Evolutionary conservation across 37 sponge, comb jelly and placozoan genomes (phyloP).

Genomic region (Mnemiopsis leidyi): DNA sequence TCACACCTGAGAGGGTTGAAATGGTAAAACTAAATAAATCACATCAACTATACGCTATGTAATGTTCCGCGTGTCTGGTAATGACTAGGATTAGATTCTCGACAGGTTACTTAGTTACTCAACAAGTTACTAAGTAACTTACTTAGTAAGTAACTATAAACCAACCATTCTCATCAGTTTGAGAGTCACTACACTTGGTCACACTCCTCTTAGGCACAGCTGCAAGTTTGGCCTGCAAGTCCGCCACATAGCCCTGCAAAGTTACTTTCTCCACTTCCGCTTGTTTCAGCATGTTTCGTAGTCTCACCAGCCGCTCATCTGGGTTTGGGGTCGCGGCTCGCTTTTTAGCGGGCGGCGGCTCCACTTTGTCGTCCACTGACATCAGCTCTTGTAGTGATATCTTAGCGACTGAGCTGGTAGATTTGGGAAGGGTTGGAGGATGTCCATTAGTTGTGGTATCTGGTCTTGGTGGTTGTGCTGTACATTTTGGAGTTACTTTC

Average conservation of each 20-base stretch:
- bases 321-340: neutral
- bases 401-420: neutral
- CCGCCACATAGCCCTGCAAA: conserved; percentile 44
- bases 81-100: too few relatives aligned
- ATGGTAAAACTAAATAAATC: neutral
- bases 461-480: neutral
- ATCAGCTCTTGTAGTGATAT: conserved; percentile 6
- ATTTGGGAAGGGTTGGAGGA: neutral
- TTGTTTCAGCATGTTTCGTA: neutral
- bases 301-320: conserved; percentile 15
- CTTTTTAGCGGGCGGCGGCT: too few relatives aligned
- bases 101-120: too few relatives aligned
- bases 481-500: neutral
- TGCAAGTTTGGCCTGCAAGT: conserved; percentile 19
- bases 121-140: too few relatives aligned
- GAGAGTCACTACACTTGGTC: neutral
- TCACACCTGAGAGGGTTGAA: neutral
- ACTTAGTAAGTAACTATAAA: too few relatives aligned
- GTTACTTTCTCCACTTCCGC: conserved; percentile 40
- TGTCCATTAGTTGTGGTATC: neutral
- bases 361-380: neutral
- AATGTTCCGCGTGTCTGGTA: too few relatives aligned
- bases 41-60: neutral
- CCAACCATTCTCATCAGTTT: conserved; percentile 51
- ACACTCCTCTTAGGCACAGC: neutral